Evolutionary conservation across 2,797 vertebrate genomes (phyloP), one percentile per base, ranked within the genome.

Genomic region (Karalla daura): DNA sequence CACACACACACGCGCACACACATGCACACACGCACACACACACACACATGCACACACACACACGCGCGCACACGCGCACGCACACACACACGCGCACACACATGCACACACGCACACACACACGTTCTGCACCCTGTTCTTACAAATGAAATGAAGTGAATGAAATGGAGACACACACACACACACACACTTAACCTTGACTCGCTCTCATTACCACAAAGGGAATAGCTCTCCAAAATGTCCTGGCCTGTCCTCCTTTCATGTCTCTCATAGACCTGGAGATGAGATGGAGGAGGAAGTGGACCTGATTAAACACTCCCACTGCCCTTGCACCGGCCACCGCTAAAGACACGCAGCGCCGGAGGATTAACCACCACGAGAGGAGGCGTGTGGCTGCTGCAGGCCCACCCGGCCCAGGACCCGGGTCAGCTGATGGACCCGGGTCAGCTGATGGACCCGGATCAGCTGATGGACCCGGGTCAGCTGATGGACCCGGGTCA

Each of bases 271-370:
- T 17, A 73, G 47, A 75, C 58, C 36, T 10, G 18, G 27, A 62
- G 83, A 88, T 88, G 13, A 86, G 71, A 85, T 68, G 74, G 51
- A 65, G 72, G 80, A 72, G 13, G 71, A 28, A 46, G 33, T 55
- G 65, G 55, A 32, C 41, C 62, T 64, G 40, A 81, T 86, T 80
- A 86, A 72, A 81, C 79, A 45, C 72, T 63, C 68, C 47, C 64
- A 65, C 80, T 79, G 79, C 70, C 88, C 84, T 88, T 86, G 85
- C 61, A 49, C 44, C 51, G 58, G 61, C 78, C 47, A 37, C 54
- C 62, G 53, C 27, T 76, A 76, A 80, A 81, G 80, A 79, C 45
- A 39, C 17, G 50, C 70, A 52, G 50, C 15, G 9, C 53, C 11
- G 9, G 25, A 78, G 71, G 74, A 86, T 76, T 56, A 77, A 73